A percentile compares a stretch with the other conserved stretches of the same genome.
Evolutionary conservation across 2,113 vertebrate genomes (phyloP).

Genomic region (Muscicapa adusta): DNA sequence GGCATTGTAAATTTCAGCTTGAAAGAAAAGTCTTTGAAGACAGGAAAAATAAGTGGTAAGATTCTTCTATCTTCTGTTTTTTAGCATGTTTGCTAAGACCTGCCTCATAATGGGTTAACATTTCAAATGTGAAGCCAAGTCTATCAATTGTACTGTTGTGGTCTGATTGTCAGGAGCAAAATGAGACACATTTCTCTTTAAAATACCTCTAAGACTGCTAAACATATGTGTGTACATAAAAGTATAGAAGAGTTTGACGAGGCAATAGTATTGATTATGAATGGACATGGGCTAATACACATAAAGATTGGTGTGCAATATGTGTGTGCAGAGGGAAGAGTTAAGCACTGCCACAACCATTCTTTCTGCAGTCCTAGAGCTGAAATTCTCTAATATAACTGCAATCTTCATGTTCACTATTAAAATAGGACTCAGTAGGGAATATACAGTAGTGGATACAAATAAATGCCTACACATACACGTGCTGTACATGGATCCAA

Average conservation of each 20-base stretch:
- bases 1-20: background rate
- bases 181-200: background rate
- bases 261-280: background rate
- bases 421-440: background rate
- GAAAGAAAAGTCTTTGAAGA: background rate
- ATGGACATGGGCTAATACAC: background rate
- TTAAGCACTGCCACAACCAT: background rate
- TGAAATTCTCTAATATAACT: background rate
- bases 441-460: background rate
- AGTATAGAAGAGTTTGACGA: background rate
- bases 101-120: background rate
- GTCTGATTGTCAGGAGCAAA: background rate
- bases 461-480: background rate
- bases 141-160: background rate
- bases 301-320: background rate
- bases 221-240: background rate
- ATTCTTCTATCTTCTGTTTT: background rate
- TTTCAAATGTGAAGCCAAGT: background rate
- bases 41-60: background rate
- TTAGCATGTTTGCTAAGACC: background rate
- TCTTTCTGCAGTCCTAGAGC: background rate
- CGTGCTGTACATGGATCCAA: background rate
- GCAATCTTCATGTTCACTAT: background rate
- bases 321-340: rapidly evolving
- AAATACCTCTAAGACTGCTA: background rate